Evolutionary conservation across 1,140 invertebrate species (phyloP).

Genomic region (Caenorhabditis inopinata): DNA sequence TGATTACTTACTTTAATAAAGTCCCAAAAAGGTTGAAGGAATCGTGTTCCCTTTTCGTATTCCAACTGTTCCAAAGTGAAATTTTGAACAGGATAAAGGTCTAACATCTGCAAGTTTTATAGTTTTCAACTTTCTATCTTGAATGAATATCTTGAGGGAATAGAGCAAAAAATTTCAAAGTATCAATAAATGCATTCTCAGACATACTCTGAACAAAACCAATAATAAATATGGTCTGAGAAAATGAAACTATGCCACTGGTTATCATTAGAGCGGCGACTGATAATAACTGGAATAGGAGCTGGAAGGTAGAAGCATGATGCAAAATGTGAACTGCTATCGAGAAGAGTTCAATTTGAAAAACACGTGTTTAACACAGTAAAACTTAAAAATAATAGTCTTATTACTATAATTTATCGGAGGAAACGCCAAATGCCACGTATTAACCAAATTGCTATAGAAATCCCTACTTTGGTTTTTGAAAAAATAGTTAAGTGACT

Average conservation of each 20-base stretch:
- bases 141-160: neutral
- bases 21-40: constrained; percentile 68
- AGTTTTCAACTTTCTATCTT: neutral
- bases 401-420: no score
- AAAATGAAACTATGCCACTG: constrained; percentile 12
- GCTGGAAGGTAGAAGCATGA: neutral
- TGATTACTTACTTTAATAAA: constrained; percentile 47
- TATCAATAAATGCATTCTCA: neutral
- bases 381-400: no score
- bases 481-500: no score
- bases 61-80: constrained; percentile 36
- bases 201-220: no score
- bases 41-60: constrained; percentile 23
- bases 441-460: no score
- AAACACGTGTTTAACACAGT: neutral
- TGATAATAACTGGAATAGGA: neutral
- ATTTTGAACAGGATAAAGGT: constrained; percentile 43
- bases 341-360: neutral
- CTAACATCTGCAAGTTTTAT: neutral
- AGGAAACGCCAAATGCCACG: no score
- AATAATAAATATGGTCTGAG: constrained; percentile 35
- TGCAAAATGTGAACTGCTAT: neutral
- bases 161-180: neutral
- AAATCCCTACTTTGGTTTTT: no score
- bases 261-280: neutral